Conservation (phyloP, 2,888 invertebrate genomes). For the Nomada goodeniana region DNA sequence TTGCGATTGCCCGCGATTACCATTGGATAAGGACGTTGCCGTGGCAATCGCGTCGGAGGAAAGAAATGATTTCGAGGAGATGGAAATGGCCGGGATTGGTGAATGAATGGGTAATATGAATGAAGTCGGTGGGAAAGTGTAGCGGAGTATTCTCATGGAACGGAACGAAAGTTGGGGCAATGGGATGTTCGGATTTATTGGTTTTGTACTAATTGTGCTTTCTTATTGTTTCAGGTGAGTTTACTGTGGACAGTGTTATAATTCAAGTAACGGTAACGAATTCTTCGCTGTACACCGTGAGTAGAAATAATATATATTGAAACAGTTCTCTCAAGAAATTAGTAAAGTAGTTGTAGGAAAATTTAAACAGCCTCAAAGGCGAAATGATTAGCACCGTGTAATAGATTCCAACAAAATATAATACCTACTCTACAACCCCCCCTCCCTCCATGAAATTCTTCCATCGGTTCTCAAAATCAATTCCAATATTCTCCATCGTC, state of each 20-base stretch:
- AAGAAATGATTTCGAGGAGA: background rate
- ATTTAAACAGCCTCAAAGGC: too few species aligned
- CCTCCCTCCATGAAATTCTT: background rate
- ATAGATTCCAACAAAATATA: too few species aligned
- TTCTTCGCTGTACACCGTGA: background rate
- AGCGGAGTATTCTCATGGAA: background rate
- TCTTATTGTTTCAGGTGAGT: constrained; percentile 26
- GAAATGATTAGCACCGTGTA: too few species aligned
- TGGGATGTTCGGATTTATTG: background rate
- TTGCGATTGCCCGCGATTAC: too few species aligned
- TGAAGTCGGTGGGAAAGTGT: background rate
- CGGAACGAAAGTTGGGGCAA: background rate
- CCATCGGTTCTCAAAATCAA: background rate
- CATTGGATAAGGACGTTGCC: too few species aligned
- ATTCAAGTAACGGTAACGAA: background rate
- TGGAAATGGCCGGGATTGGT: background rate
- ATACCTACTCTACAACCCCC: too few species aligned
- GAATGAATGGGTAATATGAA: background rate
- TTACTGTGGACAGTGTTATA: background rate
- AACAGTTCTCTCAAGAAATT: too few species aligned
- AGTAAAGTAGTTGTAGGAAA: too few species aligned
- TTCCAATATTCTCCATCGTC: background rate
- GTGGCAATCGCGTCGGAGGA: background rate
- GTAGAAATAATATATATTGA: background rate
- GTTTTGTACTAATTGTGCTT: background rate